Evolutionary conservation across 2,797 vertebrate genomes (phyloP), one percentile per base, ranked within the genome.

Genomic region (Trachurus trachurus): DNA sequence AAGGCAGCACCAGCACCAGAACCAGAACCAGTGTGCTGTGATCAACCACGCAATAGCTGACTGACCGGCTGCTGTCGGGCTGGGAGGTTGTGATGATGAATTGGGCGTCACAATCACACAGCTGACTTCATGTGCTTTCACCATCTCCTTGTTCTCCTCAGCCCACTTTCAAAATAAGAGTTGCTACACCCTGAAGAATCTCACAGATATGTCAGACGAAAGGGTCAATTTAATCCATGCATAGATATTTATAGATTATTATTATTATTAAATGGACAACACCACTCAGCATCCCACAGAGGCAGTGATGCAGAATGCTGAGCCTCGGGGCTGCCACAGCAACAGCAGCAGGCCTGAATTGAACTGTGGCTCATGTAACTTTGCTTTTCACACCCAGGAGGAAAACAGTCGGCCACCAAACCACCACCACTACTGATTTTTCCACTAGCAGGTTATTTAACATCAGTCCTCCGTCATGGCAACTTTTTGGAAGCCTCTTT

Each of bases 361-460:
- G 80, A 90, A 80, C 81, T 64, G 83, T 65, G 72, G 67, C 50
- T 82, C 75, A 73, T 91, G 52, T 63, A 81, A 78, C 66, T 83
- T 58, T 79, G 66, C 71, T 82, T 70, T 80, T 81, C 71, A 84
- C 62, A 70, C 71, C 79, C 82, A 82, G 47, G 71, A 88, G 78
- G 69, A 78, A 88, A 90, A 78, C 74, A 82, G 53, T 74, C 76
- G 81, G 79, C 66, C 47, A 77, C 75, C 79, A 66, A 85, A 78
- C 71, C 58, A 72, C 56, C 66, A n/a, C n/a, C n/a, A n/a, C n/a
- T 80, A 94, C 77, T 80, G 94, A 95, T 95, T 93, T 94, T 94
- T 95, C 93, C 93, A 88, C 83, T 42, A 66, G 73, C 13, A 26
- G 72, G 56, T 87, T 89, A 71, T 83, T 90, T 67, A 89, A 83